Percentiles rank a stretch among this genome's conserved stretches.
phyloP scores from a whole-genome alignment of 2,113 vertebrate genomes.

The Syngnathus floridae region DNA sequence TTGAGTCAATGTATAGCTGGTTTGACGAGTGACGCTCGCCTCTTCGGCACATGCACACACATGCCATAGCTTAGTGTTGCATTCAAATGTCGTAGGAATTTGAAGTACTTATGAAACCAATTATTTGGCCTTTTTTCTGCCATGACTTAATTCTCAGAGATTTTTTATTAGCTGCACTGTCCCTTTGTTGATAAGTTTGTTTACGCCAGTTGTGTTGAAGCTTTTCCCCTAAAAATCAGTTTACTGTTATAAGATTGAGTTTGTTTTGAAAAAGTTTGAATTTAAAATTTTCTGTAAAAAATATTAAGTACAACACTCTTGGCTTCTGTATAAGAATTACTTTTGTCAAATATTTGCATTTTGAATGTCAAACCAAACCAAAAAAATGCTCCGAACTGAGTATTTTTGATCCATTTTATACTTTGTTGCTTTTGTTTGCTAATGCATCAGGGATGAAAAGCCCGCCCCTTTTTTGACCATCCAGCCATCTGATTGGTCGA shows the following conservation, averaged over 20 bases:
- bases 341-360: not conserved
- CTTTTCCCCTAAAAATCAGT: not conserved
- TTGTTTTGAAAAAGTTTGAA: too few species aligned
- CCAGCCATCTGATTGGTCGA: not conserved
- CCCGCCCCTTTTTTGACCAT: not conserved
- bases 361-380: not conserved
- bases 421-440: too few species aligned
- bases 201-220: not conserved
- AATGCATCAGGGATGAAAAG: too few species aligned
- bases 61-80: not conserved
- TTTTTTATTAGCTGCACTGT: not conserved
- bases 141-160: not conserved
- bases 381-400: not conserved
- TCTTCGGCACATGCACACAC: not conserved
- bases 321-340: not conserved
- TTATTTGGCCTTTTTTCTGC: not conserved
- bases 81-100: conserved; percentile 3
- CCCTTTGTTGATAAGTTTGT: too few species aligned
- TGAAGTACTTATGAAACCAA: conserved; percentile 1
- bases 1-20: not conserved
- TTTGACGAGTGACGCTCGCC: conserved; percentile 6
- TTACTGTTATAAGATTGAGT: too few species aligned
- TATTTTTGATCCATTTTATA: not conserved
- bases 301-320: not conserved
- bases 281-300: too few species aligned